phyloP scores from a whole-genome alignment of 1,140 invertebrate species.

The Nasonia vitripennis region DNA sequence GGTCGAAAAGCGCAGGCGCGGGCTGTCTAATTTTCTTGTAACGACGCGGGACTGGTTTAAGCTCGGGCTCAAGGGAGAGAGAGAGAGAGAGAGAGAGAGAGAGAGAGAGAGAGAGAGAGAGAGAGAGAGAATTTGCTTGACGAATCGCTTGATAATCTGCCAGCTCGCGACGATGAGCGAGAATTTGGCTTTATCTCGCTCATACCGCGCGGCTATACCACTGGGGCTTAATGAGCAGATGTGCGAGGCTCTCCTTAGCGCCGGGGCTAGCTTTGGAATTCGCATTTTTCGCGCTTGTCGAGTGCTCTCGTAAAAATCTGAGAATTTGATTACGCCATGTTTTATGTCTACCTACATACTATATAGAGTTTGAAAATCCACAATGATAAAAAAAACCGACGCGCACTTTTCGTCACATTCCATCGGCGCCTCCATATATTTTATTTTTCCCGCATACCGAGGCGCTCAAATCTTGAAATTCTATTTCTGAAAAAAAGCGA shows the following conservation, averaged over 20 bases:
- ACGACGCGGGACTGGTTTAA: conserved; percentile 17
- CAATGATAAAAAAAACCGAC: no score
- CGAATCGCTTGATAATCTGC: conserved; percentile 49
- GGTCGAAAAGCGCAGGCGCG: background rate
- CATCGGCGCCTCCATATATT: background rate
- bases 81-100: background rate
- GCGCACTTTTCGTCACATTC: background rate
- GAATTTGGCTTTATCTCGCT: conserved; percentile 31
- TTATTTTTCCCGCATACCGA: no score
- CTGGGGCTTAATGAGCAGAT: conserved; percentile 27
- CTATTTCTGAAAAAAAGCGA: background rate
- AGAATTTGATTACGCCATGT: background rate
- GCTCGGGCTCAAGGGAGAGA: background rate
- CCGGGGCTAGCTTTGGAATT: background rate
- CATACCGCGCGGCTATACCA: background rate
- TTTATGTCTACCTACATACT: background rate
- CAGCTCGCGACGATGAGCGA: conserved; percentile 11
- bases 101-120: background rate
- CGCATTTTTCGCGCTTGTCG: background rate
- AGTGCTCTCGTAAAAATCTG: background rate
- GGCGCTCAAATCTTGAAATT: background rate
- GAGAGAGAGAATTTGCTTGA: conserved; percentile 35
- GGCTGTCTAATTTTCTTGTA: conserved; percentile 30
- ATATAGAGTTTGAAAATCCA: no score
- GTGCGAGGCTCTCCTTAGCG: conserved; percentile 1